Base-by-base conservation (phyloP, 1,140 invertebrate species). In the Planococcus citri region DNA sequence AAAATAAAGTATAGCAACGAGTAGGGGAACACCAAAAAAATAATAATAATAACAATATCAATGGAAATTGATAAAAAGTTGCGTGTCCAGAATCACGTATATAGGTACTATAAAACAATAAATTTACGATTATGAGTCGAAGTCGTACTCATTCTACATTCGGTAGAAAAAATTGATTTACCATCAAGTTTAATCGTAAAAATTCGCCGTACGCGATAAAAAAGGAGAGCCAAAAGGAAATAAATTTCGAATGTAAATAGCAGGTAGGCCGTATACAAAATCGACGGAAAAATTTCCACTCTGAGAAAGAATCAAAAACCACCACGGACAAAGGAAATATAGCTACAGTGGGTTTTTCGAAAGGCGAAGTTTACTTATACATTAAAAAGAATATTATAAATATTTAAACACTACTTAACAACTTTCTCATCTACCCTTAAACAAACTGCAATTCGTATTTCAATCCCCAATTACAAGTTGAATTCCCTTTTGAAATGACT, bases 1-100 rank as follows among this genome's bases (percentile, higher is more conserved):
- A 64, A 64, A 64, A 64, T 64, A 27, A 64, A 9, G 60, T 64
- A 27, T 64, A 64, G 60, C 60, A 64, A 64, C 60, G 10, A 25
- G n/a, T n/a, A n/a, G n/a, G n/a, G n/a, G n/a, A n/a, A n/a, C n/a
- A n/a, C n/a, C n/a, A n/a, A n/a, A n/a, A n/a, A n/a, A 27, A 12
- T 3, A 64, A 64, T 24, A 64, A 10, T 24, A 51, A 51, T 9
- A 51, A 51, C 17, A 51, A 51, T 51, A 51, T 51, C 41, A 20
- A 20, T 51, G 41, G 17, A 51, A 51, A 51, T 51, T 51, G 41
- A 51, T 51, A 51, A 25, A n/a, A 24, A 64, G 20, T 64, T 64
- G 60, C 60, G 60, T 64, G 60, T 64, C 60, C 60, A 20, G 24
- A 64, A 64, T 25, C 41, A 51, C 17, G 17, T n/a, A n/a, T n/a